These are phyloP conservation scores for Corella eumyota DNA, from an alignment of 23 tunicate species.

Conservation along the genomic window DNA sequence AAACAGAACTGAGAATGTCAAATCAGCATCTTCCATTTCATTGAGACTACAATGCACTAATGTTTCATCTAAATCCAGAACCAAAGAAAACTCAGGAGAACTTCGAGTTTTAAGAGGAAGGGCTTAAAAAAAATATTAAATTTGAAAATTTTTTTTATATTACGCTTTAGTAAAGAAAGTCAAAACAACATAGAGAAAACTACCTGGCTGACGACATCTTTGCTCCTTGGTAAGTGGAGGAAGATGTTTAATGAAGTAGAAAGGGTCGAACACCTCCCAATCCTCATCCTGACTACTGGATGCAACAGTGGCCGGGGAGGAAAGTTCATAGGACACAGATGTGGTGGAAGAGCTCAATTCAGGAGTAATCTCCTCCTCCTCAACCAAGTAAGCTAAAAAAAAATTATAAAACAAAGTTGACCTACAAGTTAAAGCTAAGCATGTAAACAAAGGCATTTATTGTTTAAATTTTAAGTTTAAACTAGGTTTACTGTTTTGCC, in stretches of 20 bases:
- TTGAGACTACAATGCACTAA: conserved; percentile 88
- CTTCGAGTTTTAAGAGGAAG: conserved; percentile 88
- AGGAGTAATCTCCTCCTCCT: too few species aligned
- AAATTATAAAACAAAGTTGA: too few species aligned
- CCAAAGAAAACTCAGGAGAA: conserved; percentile 85
- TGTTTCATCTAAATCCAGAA: conserved; percentile 94
- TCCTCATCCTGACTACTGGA: conserved; percentile 45
- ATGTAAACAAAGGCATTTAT: too few species aligned
- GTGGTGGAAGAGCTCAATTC: conserved; percentile 10
- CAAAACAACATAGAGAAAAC: background rate
- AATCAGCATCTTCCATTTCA: conserved; percentile 85
- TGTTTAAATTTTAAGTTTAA: too few species aligned
- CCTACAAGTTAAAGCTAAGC: too few species aligned
- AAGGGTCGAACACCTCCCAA: conserved; percentile 87
- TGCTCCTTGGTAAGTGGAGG: conserved; percentile 83
- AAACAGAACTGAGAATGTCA: conserved; percentile 71
- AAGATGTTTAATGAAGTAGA: conserved; percentile 75
- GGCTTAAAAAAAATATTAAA: conserved; percentile 14
- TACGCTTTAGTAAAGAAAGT: background rate
- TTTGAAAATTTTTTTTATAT: background rate
- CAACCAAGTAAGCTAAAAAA: too few species aligned
- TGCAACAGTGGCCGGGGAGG: conserved; percentile 8
- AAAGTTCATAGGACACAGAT: conserved; percentile 7
- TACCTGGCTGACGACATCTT: conserved; percentile 69
- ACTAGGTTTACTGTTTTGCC: too few species aligned